Evolutionary conservation across 2,888 invertebrate species (phyloP).

Genomic region (Psylliodes chrysocephalus): DNA sequence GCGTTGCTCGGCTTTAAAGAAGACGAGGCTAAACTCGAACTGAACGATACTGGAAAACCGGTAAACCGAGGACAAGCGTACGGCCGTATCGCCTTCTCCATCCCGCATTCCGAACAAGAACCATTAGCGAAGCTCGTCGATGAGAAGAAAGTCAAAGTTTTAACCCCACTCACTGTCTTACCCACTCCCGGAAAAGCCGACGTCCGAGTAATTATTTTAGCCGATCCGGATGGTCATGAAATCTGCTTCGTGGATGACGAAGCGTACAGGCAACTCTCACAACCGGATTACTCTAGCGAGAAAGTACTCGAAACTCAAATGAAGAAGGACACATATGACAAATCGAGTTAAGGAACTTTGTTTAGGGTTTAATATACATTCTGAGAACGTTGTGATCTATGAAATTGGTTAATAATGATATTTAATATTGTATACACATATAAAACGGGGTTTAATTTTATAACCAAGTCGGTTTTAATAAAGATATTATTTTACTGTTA

Average conservation of each 20-base stretch:
- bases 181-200: slow-evolving; percentile 98
- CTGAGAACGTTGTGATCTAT: no score
- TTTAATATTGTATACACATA: no score
- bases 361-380: no score
- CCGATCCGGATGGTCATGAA: slow-evolving; percentile 97
- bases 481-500: no score
- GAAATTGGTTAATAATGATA: no score
- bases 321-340: slow-evolving; percentile 70
- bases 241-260: slow-evolving; percentile 99
- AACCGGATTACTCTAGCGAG: slow-evolving; percentile 86
- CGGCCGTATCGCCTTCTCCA: slow-evolving; percentile 95
- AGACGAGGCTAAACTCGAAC: slow-evolving; percentile 80
- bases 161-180: slow-evolving; percentile 90
- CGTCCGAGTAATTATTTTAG: slow-evolving; percentile 94
- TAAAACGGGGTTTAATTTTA: no score
- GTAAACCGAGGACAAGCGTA: slow-evolving; percentile 90
- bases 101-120: slow-evolving; percentile 82
- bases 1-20: slow-evolving; percentile 77
- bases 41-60: slow-evolving; percentile 75
- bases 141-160: slow-evolving; percentile 76
- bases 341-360: slow-evolving; percentile 5
- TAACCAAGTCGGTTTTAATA: no score
- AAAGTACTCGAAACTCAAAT: slow-evolving; percentile 82
- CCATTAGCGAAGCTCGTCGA: slow-evolving; percentile 79
- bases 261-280: slow-evolving; percentile 88